A percentile compares a stretch with the other conserved stretches of the same genome.
Conservation (phyloP, 2,113 vertebrate species). For the Cnemophilus loriae region DNA sequence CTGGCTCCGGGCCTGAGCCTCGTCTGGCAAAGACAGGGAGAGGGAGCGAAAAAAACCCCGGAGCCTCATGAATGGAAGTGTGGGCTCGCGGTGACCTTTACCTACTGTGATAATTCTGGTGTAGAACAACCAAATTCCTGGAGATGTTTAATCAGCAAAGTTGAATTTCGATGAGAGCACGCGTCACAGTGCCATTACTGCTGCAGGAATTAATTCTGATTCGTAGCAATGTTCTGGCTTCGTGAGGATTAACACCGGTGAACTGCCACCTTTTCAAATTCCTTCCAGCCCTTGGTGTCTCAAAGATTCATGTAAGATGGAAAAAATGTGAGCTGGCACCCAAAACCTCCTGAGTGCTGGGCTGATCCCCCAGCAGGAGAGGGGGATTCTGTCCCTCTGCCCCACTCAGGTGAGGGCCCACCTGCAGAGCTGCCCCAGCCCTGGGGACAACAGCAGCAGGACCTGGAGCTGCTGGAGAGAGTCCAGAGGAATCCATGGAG, state of each 20-base stretch:
- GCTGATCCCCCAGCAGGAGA: not conserved
- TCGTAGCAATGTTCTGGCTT: not conserved
- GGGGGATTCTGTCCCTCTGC: not conserved
- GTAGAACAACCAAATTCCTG: conserved; percentile 9
- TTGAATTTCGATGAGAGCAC: not conserved
- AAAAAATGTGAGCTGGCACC: not conserved
- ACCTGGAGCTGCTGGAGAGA: rapidly evolving
- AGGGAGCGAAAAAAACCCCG: not conserved
- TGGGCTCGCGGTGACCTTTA: not conserved
- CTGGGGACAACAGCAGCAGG: not conserved
- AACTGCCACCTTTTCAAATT: not conserved
- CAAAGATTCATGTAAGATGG: not conserved
- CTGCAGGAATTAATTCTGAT: not conserved
- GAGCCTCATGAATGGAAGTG: not conserved
- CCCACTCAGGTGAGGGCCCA: not conserved
- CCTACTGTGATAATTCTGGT: not conserved
- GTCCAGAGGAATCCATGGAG: not conserved
- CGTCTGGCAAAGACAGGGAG: not conserved
- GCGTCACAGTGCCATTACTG: not conserved
- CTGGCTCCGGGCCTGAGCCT: not conserved
- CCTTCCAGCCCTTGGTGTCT: not conserved
- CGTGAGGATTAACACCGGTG: not conserved
- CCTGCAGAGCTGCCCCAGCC: not conserved
- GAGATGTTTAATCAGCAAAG: conserved; percentile 5
- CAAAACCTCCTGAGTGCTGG: rapidly evolving